Conservation (phyloP, 2,113 vertebrate genomes). For the Romanogobio albipinnatus region DNA sequence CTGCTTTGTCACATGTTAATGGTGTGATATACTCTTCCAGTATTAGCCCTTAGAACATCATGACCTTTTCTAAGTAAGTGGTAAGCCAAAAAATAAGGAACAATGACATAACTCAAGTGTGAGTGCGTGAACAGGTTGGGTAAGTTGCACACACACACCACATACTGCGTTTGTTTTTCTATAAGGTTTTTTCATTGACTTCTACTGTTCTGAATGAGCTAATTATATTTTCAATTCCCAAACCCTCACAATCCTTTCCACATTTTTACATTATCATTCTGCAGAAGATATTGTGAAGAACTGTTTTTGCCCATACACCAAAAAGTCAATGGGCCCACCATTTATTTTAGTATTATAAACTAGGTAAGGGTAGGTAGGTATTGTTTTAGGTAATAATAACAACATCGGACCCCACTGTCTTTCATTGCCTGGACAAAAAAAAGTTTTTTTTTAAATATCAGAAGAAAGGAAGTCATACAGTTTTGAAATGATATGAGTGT, state of each 20-base stretch:
- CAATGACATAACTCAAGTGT: constrained; percentile 22
- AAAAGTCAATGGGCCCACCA: too few species aligned
- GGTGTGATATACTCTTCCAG: neutral
- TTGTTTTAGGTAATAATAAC: neutral
- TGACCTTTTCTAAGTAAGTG: constrained; percentile 41
- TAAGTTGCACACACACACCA: neutral
- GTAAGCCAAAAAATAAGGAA: constrained; percentile 21
- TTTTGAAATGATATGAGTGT: too few species aligned
- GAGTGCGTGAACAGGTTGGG: neutral
- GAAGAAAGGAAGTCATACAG: too few species aligned
- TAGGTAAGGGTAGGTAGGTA: too few species aligned
- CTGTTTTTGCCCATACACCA: neutral
- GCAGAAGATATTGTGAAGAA: neutral
- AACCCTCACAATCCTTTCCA: neutral
- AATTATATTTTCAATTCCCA: neutral
- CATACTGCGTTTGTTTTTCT: neutral
- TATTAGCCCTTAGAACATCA: constrained; percentile 34
- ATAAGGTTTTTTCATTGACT: neutral
- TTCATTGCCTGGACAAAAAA: neutral
- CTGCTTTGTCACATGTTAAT: constrained; percentile 23
- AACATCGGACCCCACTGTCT: neutral
- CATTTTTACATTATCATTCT: neutral
- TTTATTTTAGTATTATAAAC: too few species aligned
- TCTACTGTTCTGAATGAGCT: neutral
- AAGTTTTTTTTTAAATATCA: neutral